phyloP scores from a whole-genome alignment of 2,797 vertebrate genomes.

The Octomys mimax region DNA sequence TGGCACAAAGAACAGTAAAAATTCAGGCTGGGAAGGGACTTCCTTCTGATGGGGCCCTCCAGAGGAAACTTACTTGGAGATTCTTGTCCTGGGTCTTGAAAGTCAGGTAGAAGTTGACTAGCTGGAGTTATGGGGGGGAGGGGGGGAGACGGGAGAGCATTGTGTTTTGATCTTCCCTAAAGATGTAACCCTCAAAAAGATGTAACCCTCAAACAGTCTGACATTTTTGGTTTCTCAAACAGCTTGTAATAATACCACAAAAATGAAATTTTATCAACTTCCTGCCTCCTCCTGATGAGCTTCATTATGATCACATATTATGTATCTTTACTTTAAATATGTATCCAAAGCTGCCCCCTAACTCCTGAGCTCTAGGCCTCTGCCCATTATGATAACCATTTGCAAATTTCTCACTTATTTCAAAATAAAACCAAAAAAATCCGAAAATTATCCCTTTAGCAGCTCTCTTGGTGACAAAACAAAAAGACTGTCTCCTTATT shows the following conservation, averaged over 20 bases:
- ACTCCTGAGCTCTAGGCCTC: neutral
- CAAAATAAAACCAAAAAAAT: neutral
- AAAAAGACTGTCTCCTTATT: neutral
- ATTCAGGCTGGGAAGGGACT: neutral
- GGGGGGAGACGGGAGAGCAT: neutral
- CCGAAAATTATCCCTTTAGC: slow-evolving; percentile 20
- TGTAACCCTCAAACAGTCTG: neutral
- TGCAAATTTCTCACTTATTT: neutral
- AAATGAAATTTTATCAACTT: neutral
- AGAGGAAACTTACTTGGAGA: neutral
- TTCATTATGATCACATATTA: neutral
- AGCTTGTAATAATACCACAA: neutral
- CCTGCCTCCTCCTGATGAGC: neutral
- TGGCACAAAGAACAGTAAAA: neutral
- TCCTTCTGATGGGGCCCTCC: neutral
- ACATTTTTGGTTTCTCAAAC: neutral
- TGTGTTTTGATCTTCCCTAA: neutral
- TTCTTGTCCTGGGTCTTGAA: neutral
- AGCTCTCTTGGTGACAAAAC: neutral
- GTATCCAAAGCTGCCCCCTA: neutral
- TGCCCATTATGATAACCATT: slow-evolving; percentile 29
- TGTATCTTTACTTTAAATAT: slow-evolving; percentile 52
- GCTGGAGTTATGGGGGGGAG: neutral
- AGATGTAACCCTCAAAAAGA: neutral
- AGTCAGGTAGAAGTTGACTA: neutral